A percentile compares a stretch with the other conserved stretches of the same genome.
These are phyloP conservation scores for Frankliniella intonsa DNA, from an alignment of 2,888 invertebrate species.

Conservation along the genomic window DNA sequence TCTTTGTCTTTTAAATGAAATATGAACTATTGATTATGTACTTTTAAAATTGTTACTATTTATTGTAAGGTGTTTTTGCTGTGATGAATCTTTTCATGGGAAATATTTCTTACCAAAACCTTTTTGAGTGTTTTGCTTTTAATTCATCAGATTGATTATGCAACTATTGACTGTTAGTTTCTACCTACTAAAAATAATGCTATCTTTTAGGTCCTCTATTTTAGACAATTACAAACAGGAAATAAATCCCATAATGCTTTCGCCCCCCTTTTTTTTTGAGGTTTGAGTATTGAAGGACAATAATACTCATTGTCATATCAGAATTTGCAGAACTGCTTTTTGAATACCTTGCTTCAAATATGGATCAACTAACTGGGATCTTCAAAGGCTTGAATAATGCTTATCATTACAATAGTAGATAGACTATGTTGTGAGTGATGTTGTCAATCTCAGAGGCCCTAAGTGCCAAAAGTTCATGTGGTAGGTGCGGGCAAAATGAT, in stretches of 20 bases:
- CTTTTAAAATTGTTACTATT: not conserved
- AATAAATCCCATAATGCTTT: no score
- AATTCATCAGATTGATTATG: not conserved
- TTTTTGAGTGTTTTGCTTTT: not conserved
- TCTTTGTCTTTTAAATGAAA: not conserved
- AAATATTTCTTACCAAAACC: not conserved
- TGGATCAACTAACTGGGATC: not conserved
- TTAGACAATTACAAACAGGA: no score
- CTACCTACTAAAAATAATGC: not conserved
- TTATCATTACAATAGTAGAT: no score
- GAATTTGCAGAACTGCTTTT: not conserved
- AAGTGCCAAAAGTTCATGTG: not conserved
- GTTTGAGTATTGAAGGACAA: not conserved
- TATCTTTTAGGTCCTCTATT: no score
- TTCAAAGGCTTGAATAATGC: no score
- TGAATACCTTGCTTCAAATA: not conserved
- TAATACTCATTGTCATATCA: not conserved
- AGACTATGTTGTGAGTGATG: not conserved
- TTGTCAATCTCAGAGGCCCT: not conserved
- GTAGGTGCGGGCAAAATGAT: not conserved
- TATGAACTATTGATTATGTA: not conserved
- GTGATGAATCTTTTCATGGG: conserved; percentile 2
- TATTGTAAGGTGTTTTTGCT: conserved; percentile 18
- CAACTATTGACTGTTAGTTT: conserved; percentile 9
- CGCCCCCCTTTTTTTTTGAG: not conserved